These are phyloP conservation scores for Hyaena hyaena DNA, from an alignment of 2,113 vertebrate species.

Conservation along the genomic window DNA sequence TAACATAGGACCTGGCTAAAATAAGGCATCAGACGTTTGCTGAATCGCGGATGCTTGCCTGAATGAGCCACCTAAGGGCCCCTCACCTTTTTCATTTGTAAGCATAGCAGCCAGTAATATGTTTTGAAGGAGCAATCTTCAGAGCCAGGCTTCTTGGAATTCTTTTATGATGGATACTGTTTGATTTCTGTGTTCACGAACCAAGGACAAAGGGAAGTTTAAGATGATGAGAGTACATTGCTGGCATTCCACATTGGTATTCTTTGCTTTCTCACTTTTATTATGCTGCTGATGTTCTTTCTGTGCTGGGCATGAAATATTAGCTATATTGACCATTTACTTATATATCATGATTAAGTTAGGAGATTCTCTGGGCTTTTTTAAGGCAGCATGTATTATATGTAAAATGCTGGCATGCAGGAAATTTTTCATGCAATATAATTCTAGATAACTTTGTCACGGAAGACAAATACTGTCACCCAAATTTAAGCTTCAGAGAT, in stretches of 20 bases:
- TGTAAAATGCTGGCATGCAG: not conserved
- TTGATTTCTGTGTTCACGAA: not conserved
- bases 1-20: too few relatives aligned
- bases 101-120: not conserved
- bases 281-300: not conserved
- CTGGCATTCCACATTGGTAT: not conserved
- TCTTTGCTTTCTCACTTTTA: slow-evolving; percentile 25
- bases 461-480: not conserved
- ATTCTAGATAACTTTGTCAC: not conserved
- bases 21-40: too few relatives aligned
- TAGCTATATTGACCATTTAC: not conserved
- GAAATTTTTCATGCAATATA: not conserved
- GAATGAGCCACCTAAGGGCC: too few relatives aligned
- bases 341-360: not conserved
- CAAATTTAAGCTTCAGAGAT: not conserved
- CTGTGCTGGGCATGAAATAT: not conserved
- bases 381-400: not conserved
- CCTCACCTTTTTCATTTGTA: not conserved
- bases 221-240: not conserved
- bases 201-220: not conserved
- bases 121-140: not conserved
- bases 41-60: too few relatives aligned
- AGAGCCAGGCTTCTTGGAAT: not conserved
- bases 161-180: not conserved
- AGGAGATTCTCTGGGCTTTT: not conserved